Base-by-base conservation (phyloP, 1,140 invertebrate genomes). In the Bombus waltoni region DNA sequence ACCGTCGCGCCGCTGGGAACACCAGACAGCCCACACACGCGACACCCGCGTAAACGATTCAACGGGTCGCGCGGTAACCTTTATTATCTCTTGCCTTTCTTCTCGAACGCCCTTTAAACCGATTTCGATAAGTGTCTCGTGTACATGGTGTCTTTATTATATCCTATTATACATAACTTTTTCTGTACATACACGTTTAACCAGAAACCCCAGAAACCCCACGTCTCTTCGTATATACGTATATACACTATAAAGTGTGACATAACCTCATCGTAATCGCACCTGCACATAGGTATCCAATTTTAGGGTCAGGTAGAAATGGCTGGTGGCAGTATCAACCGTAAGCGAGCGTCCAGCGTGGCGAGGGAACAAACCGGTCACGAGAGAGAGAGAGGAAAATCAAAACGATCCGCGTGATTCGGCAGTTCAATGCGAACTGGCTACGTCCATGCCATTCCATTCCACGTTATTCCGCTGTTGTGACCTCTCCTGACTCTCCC, bases 401-500 rank as follows among this genome's bases (percentile, higher is more conserved):
- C 65, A n/a, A 62, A 66, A 35, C 80, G 86, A 85, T 59, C 84
- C 81, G 78, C 85, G 65, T 86, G 88, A 91, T 91, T 91, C 90
- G 90, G 83, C 89, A 92, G 91, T 92, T 92, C 82, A 87, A 87
- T 91, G 75, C 89, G 77, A 87, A 92, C 91, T 92, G 91, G 84
- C 76, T 89, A 70, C 81, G 77, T 90, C 76, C 91, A 72, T 90
- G 71, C 87, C 83, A 88, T 91, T 87, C 87, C 91, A 90, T 85
- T 88, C 85, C 85, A 81, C 77, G 85, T 90, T 82, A 87, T 90
- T 88, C 78, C 77, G 38, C 81, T n/a, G 75, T 79, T 57, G 73
- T 91, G 88, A 84, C 74, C 81, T 85, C 88, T 91, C 81, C 71
- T 62, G 28, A 59, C 77, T 85, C 32, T 40, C 47, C 35, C 53